A percentile compares a stretch with the other conserved stretches of the same genome.
These are phyloP conservation scores for Passer montanus DNA, from an alignment of 2,113 vertebrate species.

Conservation along the genomic window DNA sequence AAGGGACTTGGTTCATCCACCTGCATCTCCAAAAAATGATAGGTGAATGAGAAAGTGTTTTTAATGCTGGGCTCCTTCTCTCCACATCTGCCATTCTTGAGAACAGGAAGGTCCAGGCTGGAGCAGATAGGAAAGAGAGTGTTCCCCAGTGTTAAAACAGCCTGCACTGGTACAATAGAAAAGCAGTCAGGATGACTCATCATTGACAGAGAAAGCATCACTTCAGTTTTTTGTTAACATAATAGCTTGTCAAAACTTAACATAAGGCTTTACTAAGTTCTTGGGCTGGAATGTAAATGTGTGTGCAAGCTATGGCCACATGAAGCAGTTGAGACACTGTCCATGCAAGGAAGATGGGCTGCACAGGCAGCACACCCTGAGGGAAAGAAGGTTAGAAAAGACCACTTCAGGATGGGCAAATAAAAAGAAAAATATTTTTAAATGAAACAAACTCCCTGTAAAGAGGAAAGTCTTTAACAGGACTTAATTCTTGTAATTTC, in stretches of 20 bases:
- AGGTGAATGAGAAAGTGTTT: background rate
- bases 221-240: background rate
- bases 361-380: background rate
- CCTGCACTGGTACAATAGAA: background rate
- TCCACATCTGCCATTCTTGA: background rate
- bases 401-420: background rate
- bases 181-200: background rate
- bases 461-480: background rate
- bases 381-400: background rate
- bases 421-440: background rate
- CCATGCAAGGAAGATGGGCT: background rate
- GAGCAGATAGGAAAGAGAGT: background rate
- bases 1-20: background rate
- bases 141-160: background rate
- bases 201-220: background rate
- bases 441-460: background rate
- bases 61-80: background rate
- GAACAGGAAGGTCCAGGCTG: background rate
- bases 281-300: background rate
- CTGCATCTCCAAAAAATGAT: background rate
- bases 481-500: background rate
- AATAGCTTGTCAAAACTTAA: background rate
- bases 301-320: background rate
- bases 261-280: background rate
- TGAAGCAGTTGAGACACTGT: background rate